Conservation (phyloP, 1,140 invertebrate species). For the Sipha flava region DNA sequence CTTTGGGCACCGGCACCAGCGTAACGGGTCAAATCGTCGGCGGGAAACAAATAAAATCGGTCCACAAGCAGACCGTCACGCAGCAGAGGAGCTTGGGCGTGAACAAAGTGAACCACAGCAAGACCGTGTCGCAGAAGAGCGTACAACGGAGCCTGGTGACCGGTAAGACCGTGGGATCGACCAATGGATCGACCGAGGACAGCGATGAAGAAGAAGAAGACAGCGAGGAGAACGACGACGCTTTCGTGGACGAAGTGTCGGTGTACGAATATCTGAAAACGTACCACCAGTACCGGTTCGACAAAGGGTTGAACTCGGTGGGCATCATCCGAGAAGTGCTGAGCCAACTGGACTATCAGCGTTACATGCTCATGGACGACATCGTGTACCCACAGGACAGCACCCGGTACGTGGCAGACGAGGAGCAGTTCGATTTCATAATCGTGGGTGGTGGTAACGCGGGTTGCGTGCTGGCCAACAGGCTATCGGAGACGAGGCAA, state of each 20-base stretch:
- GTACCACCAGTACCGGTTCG: slow-evolving; percentile 17
- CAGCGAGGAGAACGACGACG: neutral
- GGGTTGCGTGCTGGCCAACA: slow-evolving; percentile 50
- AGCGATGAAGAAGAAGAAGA: slow-evolving; percentile 59
- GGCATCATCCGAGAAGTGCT: slow-evolving; percentile 9
- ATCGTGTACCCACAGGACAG: neutral
- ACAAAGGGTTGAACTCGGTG: slow-evolving; percentile 2
- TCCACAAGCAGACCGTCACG: too few relatives aligned
- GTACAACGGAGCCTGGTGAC: too few relatives aligned
- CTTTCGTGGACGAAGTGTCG: neutral
- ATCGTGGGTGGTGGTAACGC: slow-evolving; percentile 40
- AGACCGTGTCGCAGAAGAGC: too few relatives aligned
- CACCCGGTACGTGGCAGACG: neutral
- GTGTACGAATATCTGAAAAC: slow-evolving; percentile 47
- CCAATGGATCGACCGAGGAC: too few relatives aligned
- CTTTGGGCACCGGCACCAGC: too few relatives aligned
- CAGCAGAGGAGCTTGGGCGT: too few relatives aligned
- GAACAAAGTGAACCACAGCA: too few relatives aligned
- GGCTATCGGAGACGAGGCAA: slow-evolving; percentile 47
- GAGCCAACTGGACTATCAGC: neutral
- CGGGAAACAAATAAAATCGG: too few relatives aligned
- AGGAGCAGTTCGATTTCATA: slow-evolving; percentile 34
- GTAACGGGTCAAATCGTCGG: too few relatives aligned
- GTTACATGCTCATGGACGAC: slow-evolving; percentile 5
- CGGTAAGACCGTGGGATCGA: too few relatives aligned